Conservation (phyloP, 1,140 invertebrate species). For the Stratiolaelaps scimitus region DNA sequence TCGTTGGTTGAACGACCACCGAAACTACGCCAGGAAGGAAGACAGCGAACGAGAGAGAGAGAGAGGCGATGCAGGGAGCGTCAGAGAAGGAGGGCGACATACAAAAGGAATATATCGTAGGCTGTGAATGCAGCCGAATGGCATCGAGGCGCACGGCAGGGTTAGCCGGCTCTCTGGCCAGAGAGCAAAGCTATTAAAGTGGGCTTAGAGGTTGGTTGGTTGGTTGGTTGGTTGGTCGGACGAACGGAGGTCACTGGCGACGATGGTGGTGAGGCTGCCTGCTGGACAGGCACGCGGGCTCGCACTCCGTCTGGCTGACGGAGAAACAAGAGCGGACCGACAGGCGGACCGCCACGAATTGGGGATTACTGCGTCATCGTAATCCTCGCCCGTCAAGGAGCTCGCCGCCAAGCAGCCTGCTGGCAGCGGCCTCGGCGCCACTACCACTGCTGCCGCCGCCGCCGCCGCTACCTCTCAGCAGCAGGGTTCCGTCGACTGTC, state of each 20-base stretch:
- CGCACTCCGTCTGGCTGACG: background rate
- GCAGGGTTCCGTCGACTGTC: too few relatives aligned
- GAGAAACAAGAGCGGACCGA: background rate
- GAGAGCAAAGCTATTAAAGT: slow-evolving; percentile 29
- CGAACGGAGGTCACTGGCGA: background rate
- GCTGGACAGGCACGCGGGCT: background rate
- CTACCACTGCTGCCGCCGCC: too few relatives aligned
- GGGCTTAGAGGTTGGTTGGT: slow-evolving; percentile 22
- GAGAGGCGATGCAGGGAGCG: too few relatives aligned
- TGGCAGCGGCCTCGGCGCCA: too few relatives aligned
- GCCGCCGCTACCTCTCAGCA: too few relatives aligned
- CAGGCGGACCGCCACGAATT: slow-evolving; percentile 7
- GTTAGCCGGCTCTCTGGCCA: background rate
- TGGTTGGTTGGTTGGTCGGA: too few relatives aligned
- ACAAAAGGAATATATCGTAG: too few relatives aligned
- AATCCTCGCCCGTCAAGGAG: slow-evolving; percentile 28
- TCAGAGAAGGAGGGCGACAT: too few relatives aligned
- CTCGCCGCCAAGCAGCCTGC: background rate
- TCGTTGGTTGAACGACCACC: too few relatives aligned
- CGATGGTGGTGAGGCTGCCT: background rate
- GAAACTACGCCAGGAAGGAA: too few relatives aligned
- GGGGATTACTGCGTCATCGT: slow-evolving; percentile 28
- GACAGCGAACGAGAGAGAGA: too few relatives aligned
- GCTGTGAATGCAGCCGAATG: slow-evolving; percentile 1
- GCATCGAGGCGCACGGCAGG: background rate